Conservation (phyloP, 1,140 invertebrate species). For the Oryctes rhinoceros region DNA sequence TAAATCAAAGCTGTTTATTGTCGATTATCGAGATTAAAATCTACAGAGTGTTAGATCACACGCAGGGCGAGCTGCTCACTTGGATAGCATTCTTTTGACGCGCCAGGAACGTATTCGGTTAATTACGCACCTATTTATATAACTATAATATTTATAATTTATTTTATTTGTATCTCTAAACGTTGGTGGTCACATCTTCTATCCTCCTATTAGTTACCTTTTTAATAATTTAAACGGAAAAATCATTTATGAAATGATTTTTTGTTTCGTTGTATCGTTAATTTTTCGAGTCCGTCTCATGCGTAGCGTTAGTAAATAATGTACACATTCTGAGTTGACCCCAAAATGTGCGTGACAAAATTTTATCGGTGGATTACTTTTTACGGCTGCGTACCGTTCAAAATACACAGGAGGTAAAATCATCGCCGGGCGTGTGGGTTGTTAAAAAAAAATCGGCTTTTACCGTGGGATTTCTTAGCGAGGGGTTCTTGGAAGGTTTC, state of each 20-base stretch:
- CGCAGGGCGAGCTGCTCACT: not conserved
- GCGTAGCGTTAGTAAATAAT: not conserved
- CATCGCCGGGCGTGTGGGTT: not conserved
- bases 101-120: not conserved
- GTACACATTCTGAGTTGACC: not conserved
- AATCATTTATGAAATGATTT: not conserved
- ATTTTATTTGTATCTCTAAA: too few relatives aligned
- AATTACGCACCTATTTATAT: not conserved
- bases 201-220: not conserved
- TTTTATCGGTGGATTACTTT: slow-evolving; percentile 9
- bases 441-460: slow-evolving; percentile 28
- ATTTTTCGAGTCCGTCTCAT: not conserved
- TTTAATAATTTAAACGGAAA: not conserved
- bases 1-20: slow-evolving; percentile 17
- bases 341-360: slow-evolving; percentile 30
- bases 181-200: too few relatives aligned
- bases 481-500: slow-evolving; percentile 15
- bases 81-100: not conserved
- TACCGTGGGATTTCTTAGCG: slow-evolving; percentile 29
- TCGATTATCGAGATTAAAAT: slow-evolving; percentile 16
- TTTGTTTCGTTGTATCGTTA: not conserved
- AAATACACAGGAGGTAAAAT: slow-evolving; percentile 19
- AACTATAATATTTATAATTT: too few relatives aligned
- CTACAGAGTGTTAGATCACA: not conserved
- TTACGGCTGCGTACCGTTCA: slow-evolving; percentile 4